Base-by-base conservation (phyloP, 2,113 vertebrate species). In the Copsychus sechellarum region DNA sequence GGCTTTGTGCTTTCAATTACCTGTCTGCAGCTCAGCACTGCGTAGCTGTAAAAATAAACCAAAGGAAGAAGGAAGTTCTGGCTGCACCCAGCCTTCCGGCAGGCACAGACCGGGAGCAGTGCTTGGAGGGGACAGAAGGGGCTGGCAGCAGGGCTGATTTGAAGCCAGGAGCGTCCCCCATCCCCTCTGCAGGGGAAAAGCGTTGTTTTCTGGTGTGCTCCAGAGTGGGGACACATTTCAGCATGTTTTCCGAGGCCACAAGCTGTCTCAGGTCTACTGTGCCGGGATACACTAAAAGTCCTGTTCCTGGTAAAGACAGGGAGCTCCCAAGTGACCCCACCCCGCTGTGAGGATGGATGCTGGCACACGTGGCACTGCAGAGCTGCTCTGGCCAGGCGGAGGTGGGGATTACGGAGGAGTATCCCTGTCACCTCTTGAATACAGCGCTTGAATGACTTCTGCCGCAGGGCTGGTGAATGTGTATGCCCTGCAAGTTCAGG, bases 31-130 rank as follows among this genome's bases (percentile, higher is more conserved):
- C 36, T 43, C 48, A 8, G 65, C 77, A 56, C 5, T 3, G 11
- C 0, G 0, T 18, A 51, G 65, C 56, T 84, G 74, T 77, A 73
- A 84, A 93, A 87, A 71, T 74, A 85, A 87, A 66, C 73, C 42
- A n/a, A 45, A 77, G 86, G 76, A 90, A 86, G 50, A 80, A 76
- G 58, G 61, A 82, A 81, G 72, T 57, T 51, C 65, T 71, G 81
- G 20, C 53, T 50, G 47, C 2, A 0, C 16, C 19, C 1, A 0
- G 31, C 36, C 29, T 69, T 34, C n/a, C 0, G 0, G 29, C 81
- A 60, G 51, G 65, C 70, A 22, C 5, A 1, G 14, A 81, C 7
- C 64, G 20, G n/a, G 51, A 29, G 9, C 36, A 16, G 65, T 21
- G 25, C 73, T 60, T 1, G 4, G 7, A 26, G 45, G 48, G 42